Base-by-base conservation (phyloP, 2,113 vertebrate species). In the Cochlearius cochlearius region DNA sequence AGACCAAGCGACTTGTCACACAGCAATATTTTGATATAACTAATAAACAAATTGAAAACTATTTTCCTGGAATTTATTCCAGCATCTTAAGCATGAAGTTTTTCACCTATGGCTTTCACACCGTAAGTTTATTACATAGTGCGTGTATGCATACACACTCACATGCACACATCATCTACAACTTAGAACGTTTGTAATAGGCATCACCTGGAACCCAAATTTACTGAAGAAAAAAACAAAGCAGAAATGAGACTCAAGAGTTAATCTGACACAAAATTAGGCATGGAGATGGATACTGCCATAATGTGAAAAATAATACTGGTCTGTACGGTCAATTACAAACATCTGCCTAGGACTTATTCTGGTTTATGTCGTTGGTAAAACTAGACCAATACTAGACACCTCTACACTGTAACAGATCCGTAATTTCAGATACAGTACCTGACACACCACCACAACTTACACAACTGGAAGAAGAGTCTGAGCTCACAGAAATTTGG, bases 71-170 rank as follows among this genome's bases (percentile, higher is more conserved):
- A 56, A 41, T 75, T 49, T 41, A 82, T 82, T 50, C 3, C 7
- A 52, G 12, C 4, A 32, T 32, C 17, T 55, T 41, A 81, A 85
- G 5, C 12, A 34, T 5, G 4, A 76, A 23, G 25, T 21, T 49
- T 69, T 68, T 43, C 7, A 68, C 23, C 9, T 63, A 41, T 12
- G 8, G 7, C 13, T 69, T 73, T 79, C 67, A 69, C 8, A 75
- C 5, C 17, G 2, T 22, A 38, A n/a, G 8, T n/a, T 12, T 23
- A 43, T 36, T 63, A 32, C 38, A 67, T 13, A 68, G 14, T 26
- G 9, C 0, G 0, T 34, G 5, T 49, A 19, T 16, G 7, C 7
- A 10, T 26, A 50, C 25, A 74, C 12, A 47, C 4, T 30, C 12
- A 30, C 11, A n/a, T 22, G 15, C 7, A 36, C 19, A 15, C 7